Evolutionary conservation across 2,888 invertebrate genomes (phyloP), one percentile per base, ranked within the genome.

Genomic region (Subacronicta megacephala): DNA sequence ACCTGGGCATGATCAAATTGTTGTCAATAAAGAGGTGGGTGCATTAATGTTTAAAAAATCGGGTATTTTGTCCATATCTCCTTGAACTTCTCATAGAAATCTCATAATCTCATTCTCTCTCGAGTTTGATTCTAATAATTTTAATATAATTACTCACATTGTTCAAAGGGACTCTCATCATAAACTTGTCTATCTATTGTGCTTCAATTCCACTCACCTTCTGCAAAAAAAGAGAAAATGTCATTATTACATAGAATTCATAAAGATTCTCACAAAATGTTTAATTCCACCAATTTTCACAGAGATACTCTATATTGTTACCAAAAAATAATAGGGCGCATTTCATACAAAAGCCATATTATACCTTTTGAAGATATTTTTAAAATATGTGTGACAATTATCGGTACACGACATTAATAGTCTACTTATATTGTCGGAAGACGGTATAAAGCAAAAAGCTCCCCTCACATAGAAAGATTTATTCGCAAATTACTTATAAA

Each of bases 331-430:
- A 88, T 82, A 80, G 68, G 59, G 62, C 49, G 50, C 45, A 68
- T 76, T 74, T 72, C 69, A 81, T 78, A 79, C 76, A 78, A 79
- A 82, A 77, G 79, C 66, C 52, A 63, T 74, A 72, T 75, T 62
- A 70, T 77, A 75, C 77, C 75, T 80, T 83, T 84, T 78, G 77
- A 83, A 81, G 84, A 76, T 85, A 85, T 83, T 90, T n/a, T 83
- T 92, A 90, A 93, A 93, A 93, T 94, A 94, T 92, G 93, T 93
- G 94, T 89, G 94, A 94, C 94, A 94, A 94, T 94, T 94, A 94
- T 93, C 93, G 83, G 89, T 89, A 94, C 93, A 94, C 81, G 93
- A 90, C 90, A 90, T 90, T 93, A 93, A 94, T 94, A 92, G 92
- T 87, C 85, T 87, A 75, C 88, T 91, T 91, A 93, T 92, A 92